Percentiles rank a stretch among this genome's conserved stretches.
Conservation (phyloP, 2,113 vertebrate species). For the Gobio gobio region DNA sequence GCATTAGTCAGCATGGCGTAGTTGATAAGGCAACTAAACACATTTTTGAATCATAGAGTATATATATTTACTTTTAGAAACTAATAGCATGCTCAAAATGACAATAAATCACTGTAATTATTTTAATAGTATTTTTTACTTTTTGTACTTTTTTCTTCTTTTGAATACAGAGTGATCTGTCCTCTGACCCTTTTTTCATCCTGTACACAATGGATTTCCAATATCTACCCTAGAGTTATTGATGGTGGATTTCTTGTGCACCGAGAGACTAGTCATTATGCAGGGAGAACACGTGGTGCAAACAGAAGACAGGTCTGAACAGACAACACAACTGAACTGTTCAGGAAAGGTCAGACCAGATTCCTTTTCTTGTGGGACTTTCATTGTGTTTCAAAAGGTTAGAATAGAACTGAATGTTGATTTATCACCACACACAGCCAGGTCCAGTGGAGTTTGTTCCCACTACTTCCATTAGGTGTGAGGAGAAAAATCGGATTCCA, state of each 20-base stretch:
- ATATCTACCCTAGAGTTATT: background rate
- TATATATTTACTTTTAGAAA: background rate
- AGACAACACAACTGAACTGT: background rate
- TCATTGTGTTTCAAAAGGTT: slow-evolving; percentile 3
- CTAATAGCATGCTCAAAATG: background rate
- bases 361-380: background rate
- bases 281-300: background rate
- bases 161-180: background rate
- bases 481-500: background rate
- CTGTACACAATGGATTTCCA: background rate
- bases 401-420: background rate
- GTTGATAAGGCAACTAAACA: background rate
- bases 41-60: background rate
- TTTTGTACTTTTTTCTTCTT: too few species aligned
- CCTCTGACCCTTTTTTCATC: background rate
- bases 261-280: background rate
- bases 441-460: background rate
- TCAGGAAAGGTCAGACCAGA: background rate
- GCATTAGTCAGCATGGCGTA: too few species aligned
- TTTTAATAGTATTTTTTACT: too few species aligned
- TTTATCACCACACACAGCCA: background rate
- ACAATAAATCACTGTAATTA: too few species aligned
- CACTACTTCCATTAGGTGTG: background rate
- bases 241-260: background rate
- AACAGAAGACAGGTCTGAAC: background rate